Base-by-base conservation (phyloP, 1,140 invertebrate genomes). In the Rhopalosiphum padi region DNA sequence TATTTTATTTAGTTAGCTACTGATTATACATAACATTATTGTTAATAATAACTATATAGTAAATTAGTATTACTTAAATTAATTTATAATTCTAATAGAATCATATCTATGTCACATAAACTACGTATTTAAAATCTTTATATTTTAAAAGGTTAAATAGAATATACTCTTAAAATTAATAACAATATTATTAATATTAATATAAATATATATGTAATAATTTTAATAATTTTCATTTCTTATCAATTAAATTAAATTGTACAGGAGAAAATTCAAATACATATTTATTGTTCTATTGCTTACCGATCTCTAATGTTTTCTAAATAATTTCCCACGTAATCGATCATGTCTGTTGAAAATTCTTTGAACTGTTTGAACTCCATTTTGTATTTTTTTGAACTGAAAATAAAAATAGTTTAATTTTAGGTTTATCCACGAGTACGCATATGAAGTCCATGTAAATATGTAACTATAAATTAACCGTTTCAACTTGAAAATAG, bases 261-360 rank as follows among this genome's bases (percentile, higher is more conserved):
- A 68, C 30, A 35, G 11, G 3, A n/a, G 4, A 77, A 77, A 77
- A 77, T 6, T n/a, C n/a, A n/a, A 77, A 77, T 51, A 51, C 15
- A 51, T 18, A 51, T 51, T 48, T 87, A 48, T 46, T 87, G 6
- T 11, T 51, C 51, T 60, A 90, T 30, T 35, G 94, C 95, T 95
- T 96, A 98, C 97, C 97, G 97, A 94, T 98, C 97, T 95, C 97
- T 96, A 94, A 98, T 98, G 94, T 98, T 98, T 95, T 97, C 97
- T 95, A 98, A 95, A 95, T 99, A 99, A 94, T 98, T 96, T 8
- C 97, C 96, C 89, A 98, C 97, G 95, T 97, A 98, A 94, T 98
- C 97, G 2, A 97, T 96, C 97, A 98, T 98, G 93, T 97, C 96
- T 94, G 97, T 97, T 90, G 97, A 97, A 95, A 97, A 98, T 93